These are phyloP conservation scores for Mesembrinibis cayennensis DNA, from an alignment of 2,113 vertebrate species.

Conservation along the genomic window DNA sequence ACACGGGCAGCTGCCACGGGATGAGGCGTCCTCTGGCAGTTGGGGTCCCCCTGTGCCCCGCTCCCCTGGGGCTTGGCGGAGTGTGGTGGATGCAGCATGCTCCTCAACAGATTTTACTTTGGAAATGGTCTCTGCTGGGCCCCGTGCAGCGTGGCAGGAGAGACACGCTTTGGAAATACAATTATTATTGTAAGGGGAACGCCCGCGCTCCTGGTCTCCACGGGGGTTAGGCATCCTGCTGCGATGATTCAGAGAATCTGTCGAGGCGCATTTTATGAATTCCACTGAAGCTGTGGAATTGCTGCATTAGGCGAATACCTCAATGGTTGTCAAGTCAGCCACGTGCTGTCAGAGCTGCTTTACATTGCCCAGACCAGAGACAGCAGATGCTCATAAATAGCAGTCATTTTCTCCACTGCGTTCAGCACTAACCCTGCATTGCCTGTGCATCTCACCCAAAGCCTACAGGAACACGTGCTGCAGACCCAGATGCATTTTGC, in stretches of 20 bases:
- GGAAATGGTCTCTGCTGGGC: accelerated
- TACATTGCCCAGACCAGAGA: background rate
- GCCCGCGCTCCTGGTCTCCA: background rate
- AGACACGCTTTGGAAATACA: background rate
- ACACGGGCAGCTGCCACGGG: accelerated
- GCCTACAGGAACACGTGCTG: background rate
- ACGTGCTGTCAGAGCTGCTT: background rate
- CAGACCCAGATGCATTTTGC: background rate
- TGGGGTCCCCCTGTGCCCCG: accelerated
- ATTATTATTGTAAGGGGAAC: background rate
- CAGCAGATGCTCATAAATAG: background rate
- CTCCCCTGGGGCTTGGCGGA: background rate
- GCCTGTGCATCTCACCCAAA: background rate
- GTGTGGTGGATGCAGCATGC: accelerated
- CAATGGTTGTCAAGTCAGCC: background rate
- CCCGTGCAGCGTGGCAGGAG: accelerated
- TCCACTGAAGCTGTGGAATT: background rate
- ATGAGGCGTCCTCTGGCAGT: accelerated
- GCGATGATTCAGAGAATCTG: background rate
- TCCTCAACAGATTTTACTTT: background rate
- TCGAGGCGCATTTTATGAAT: background rate
- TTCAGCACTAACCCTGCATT: background rate
- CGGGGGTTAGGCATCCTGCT: background rate
- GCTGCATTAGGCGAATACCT: slow-evolving; percentile 15
- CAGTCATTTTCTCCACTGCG: background rate